phyloP scores from a whole-genome alignment of 53 echinoderm and acorn worm genomes.

The Holothuria scabra region DNA sequence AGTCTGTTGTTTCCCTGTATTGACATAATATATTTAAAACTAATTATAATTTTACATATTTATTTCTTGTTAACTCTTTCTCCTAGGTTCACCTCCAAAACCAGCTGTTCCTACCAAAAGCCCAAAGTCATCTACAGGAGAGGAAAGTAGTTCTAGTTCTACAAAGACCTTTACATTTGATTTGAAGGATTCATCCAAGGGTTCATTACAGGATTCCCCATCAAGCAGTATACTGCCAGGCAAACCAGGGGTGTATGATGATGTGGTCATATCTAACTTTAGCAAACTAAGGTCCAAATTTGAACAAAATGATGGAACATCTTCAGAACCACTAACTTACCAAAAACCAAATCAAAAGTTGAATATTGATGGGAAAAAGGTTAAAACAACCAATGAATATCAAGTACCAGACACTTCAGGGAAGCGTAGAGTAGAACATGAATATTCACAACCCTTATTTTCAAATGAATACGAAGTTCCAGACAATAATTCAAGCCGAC shows the following conservation, averaged over 20 bases:
- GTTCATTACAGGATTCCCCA: no score
- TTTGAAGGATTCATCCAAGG: no score
- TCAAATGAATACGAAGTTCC: conserved; percentile 2
- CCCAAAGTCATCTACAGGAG: background rate
- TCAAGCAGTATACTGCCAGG: no score
- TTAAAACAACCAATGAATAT: background rate
- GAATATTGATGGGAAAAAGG: background rate
- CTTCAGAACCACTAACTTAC: background rate
- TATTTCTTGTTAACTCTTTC: background rate
- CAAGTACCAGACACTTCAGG: background rate
- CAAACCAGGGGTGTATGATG: no score
- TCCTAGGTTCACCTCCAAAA: conserved; percentile 26
- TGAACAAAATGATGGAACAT: no score
- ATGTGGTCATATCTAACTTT: no score
- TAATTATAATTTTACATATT: no score
- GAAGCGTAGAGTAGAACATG: background rate
- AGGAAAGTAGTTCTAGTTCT: background rate
- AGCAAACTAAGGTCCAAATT: no score
- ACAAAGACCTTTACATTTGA: no score
- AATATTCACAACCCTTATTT: no score
- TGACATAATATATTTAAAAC: no score
- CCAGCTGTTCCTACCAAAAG: conserved; percentile 16
- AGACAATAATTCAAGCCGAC: background rate
- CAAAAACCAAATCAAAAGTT: background rate
- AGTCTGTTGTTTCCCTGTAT: no score